Percentiles rank a stretch among this genome's conserved stretches.
Evolutionary conservation across 2,888 invertebrate genomes (phyloP).

Genomic region (Syritta pipiens): DNA sequence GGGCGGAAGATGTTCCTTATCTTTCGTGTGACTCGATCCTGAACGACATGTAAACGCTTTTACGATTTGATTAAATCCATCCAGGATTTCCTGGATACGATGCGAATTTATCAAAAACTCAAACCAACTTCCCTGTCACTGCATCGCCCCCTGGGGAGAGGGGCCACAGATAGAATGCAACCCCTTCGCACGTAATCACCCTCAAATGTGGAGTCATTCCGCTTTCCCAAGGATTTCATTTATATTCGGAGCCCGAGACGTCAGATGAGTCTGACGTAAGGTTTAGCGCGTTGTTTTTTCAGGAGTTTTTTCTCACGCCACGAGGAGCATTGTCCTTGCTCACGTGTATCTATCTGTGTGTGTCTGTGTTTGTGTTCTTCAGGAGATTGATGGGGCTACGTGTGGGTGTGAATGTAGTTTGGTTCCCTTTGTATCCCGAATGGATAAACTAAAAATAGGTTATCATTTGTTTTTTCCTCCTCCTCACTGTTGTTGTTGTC

Average conservation of each 20-base stretch:
- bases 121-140: neutral
- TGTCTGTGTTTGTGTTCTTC: neutral
- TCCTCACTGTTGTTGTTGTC: too few relatives aligned
- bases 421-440: conserved; percentile 42
- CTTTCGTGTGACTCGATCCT: conserved; percentile 31
- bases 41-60: conserved; percentile 59
- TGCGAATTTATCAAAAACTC: conserved; percentile 14
- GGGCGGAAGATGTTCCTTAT: neutral
- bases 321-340: conserved; percentile 28
- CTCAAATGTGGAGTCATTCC: conserved; percentile 50
- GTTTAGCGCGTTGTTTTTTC: conserved; percentile 47
- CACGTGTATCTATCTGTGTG: conserved; percentile 15
- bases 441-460: conserved; percentile 59
- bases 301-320: neutral
- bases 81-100: conserved; percentile 20
- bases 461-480: conserved; percentile 57
- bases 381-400: conserved; percentile 43
- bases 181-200: conserved; percentile 50
- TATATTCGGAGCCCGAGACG: conserved; percentile 27
- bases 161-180: conserved; percentile 26
- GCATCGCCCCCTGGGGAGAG: conserved; percentile 2
- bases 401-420: conserved; percentile 26
- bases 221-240: conserved; percentile 25
- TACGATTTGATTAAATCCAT: conserved; percentile 64
- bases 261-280: conserved; percentile 1